These are phyloP conservation scores for Gymnoscopelus microlampas DNA, from an alignment of 2,797 vertebrate species.

Conservation along the genomic window DNA sequence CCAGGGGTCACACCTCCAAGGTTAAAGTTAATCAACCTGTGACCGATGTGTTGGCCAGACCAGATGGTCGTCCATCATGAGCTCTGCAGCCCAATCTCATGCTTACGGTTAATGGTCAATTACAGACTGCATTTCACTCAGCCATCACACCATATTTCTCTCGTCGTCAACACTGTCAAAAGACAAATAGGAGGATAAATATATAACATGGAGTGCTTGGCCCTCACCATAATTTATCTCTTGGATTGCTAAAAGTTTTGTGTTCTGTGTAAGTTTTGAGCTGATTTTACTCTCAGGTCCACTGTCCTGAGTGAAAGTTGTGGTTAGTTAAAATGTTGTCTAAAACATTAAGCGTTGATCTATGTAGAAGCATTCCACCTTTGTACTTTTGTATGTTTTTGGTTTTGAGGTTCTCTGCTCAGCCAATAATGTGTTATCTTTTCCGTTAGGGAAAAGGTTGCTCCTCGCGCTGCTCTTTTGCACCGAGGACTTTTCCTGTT, in stretches of 20 bases:
- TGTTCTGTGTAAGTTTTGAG: not conserved
- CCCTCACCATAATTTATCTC: not conserved
- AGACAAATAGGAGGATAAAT: not conserved
- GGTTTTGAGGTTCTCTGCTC: not conserved
- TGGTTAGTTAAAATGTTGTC: not conserved
- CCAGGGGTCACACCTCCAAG: constrained; percentile 59
- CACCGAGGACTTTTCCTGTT: constrained; percentile 10
- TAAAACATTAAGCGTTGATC: not conserved
- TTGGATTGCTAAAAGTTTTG: not conserved
- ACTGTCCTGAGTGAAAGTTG: not conserved
- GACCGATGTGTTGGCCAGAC: constrained; percentile 39
- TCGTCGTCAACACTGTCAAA: constrained; percentile 13
- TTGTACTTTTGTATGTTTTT: constrained; percentile 9
- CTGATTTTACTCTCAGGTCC: not conserved
- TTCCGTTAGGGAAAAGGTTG: constrained; percentile 20
- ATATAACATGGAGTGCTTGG: not conserved
- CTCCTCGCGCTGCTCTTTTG: not conserved
- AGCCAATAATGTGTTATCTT: constrained; percentile 10
- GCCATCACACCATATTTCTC: constrained; percentile 38
- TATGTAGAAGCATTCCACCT: constrained; percentile 9
- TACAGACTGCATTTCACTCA: constrained; percentile 20
- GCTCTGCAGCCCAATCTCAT: constrained; percentile 11
- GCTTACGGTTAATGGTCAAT: constrained; percentile 27
- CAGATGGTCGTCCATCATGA: constrained; percentile 25
- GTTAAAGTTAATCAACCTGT: constrained; percentile 61